These are phyloP conservation scores for Oscarella lobularis DNA, from an alignment of 37 sponge, comb jelly and placozoan species.

Conservation along the genomic window DNA sequence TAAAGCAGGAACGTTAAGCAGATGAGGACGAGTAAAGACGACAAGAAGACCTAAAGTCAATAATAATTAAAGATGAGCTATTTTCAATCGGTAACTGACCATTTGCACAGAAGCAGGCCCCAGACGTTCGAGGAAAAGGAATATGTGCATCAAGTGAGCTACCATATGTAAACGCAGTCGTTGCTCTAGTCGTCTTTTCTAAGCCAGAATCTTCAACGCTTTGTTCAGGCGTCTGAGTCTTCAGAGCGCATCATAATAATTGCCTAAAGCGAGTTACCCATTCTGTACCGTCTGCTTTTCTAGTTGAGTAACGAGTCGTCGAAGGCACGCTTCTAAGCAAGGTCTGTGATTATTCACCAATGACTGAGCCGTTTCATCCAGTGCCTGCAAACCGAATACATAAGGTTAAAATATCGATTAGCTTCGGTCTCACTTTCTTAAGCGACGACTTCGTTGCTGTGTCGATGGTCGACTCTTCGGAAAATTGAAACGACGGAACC, in stretches of 20 bases:
- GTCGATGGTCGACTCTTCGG: constrained; percentile 16
- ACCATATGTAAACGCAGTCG: constrained; percentile 24
- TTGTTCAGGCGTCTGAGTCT: neutral
- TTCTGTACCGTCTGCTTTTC: neutral
- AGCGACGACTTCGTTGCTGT: neutral
- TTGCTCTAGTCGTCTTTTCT: neutral
- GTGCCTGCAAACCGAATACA: constrained; percentile 19
- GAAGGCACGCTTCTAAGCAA: constrained; percentile 60
- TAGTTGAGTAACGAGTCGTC: constrained; percentile 17
- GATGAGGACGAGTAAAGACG: constrained; percentile 13
- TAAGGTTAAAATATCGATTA: neutral
- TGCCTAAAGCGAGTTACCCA: too few species aligned
- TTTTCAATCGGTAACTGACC: constrained; percentile 47
- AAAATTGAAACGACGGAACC: constrained; percentile 55
- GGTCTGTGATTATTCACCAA: constrained; percentile 45
- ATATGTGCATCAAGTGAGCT: constrained; percentile 55
- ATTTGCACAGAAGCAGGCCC: constrained; percentile 72
- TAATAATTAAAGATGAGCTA: neutral
- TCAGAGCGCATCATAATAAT: neutral
- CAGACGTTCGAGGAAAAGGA: constrained; percentile 73
- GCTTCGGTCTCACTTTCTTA: neutral
- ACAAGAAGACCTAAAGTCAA: constrained; percentile 8
- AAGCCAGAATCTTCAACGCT: neutral
- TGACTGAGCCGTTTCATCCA: constrained; percentile 30
- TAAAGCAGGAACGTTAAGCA: neutral